These are phyloP conservation scores for Salminus brasiliensis DNA, from an alignment of 2,113 vertebrate genomes.

Conservation along the genomic window DNA sequence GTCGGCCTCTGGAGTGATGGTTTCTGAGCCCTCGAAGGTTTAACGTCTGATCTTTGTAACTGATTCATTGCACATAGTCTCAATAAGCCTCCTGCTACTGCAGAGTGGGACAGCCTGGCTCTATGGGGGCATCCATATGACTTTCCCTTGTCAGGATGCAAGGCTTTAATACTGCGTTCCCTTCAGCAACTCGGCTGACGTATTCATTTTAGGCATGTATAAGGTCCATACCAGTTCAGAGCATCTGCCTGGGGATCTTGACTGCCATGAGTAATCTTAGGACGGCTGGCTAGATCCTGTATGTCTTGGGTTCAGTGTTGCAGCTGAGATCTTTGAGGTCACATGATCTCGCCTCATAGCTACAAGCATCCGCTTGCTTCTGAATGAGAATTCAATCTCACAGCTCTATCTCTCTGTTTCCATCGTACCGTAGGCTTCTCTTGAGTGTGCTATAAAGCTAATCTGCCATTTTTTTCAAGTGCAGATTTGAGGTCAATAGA, in stretches of 20 bases:
- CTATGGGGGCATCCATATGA: neutral
- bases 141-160: neutral
- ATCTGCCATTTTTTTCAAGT: neutral
- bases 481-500: neutral
- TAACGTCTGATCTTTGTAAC: conserved; percentile 30
- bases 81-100: conserved; percentile 18
- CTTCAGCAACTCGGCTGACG: neutral
- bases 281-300: neutral
- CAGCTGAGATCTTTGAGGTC: neutral
- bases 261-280: neutral
- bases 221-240: neutral
- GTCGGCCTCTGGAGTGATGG: neutral
- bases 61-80: neutral
- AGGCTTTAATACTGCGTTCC: conserved; percentile 8
- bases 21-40: neutral
- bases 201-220: conserved; percentile 5
- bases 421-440: neutral
- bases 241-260: neutral
- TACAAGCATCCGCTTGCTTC: neutral
- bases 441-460: neutral
- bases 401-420: neutral
- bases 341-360: neutral
- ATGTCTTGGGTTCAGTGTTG: neutral
- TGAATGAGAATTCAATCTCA: neutral
- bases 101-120: neutral